Conservation (phyloP, 1,140 invertebrate genomes). For the Ericerus pela region DNA sequence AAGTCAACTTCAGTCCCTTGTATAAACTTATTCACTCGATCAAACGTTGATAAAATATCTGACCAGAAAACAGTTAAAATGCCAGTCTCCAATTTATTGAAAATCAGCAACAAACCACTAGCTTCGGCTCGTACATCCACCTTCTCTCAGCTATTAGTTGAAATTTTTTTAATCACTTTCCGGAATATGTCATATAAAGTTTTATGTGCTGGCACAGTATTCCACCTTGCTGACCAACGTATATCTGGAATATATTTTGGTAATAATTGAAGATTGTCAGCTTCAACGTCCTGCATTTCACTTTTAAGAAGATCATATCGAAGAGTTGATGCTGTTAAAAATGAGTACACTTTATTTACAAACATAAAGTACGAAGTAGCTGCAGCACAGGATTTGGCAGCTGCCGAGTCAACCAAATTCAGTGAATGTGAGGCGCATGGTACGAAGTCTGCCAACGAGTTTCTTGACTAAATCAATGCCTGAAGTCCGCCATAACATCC, state of each 20-base stretch:
- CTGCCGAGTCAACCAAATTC: constrained; percentile 26
- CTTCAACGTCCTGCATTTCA: neutral
- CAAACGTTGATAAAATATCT: too few relatives aligned
- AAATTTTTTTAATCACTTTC: neutral
- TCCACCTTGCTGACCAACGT: constrained; percentile 20
- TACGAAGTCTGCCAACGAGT: constrained; percentile 23
- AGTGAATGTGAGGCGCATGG: constrained; percentile 29
- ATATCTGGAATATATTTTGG: constrained; percentile 19
- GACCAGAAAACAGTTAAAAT: constrained; percentile 15
- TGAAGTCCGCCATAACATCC: constrained; percentile 11
- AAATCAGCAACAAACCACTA: constrained; percentile 5
- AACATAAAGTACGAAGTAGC: constrained; percentile 9
- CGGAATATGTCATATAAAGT: too few relatives aligned
- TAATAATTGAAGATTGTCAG: neutral
- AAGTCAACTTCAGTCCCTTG: too few relatives aligned
- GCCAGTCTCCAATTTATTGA: constrained; percentile 16
- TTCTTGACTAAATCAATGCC: constrained; percentile 11
- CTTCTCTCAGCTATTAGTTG: constrained; percentile 4
- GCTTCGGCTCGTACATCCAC: constrained; percentile 8
- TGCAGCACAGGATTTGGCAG: constrained; percentile 17
- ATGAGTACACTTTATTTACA: neutral
- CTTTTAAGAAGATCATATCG: neutral
- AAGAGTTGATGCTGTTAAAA: neutral
- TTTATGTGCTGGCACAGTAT: constrained; percentile 16
- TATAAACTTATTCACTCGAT: too few relatives aligned